Percentiles rank a stretch among this genome's conserved stretches.
Conservation (phyloP, 2,888 invertebrate genomes). For the Xylota segnis region DNA sequence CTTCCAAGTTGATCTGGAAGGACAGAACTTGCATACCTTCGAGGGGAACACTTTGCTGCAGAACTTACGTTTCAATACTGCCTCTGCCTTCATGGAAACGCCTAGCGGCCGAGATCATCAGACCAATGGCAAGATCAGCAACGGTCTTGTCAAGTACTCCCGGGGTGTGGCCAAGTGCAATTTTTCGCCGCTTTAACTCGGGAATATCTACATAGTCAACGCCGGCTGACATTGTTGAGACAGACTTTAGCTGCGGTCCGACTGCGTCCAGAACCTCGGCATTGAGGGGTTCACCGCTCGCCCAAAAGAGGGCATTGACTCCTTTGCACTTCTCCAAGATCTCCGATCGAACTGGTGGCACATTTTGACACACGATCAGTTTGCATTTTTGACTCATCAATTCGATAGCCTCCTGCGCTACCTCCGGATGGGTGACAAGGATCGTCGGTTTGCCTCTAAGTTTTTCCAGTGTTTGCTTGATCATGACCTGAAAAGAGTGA, state of each 20-base stretch:
- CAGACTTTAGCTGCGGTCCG: conserved; percentile 89
- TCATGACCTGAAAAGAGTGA: conserved; percentile 39
- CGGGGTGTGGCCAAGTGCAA: conserved; percentile 93
- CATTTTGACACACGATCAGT: conserved; percentile 79
- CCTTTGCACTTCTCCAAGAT: conserved; percentile 82
- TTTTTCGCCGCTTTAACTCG: conserved; percentile 89
- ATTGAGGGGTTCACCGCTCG: conserved; percentile 80
- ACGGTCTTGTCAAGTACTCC: conserved; percentile 90
- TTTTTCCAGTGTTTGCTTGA: conserved; percentile 33
- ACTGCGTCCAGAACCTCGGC: conserved; percentile 82
- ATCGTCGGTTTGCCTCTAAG: conserved; percentile 85
- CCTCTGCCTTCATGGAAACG: conserved; percentile 91
- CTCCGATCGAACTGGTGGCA: conserved; percentile 81
- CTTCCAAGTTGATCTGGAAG: conserved; percentile 87
- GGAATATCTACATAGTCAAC: conserved; percentile 92
- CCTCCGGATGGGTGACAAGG: conserved; percentile 89
- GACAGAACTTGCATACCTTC: conserved; percentile 30
- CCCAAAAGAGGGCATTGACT: conserved; percentile 83
- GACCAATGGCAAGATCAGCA: conserved; percentile 92
- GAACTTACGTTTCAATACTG: conserved; percentile 86
- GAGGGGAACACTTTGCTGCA: conserved; percentile 83
- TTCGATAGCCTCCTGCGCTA: conserved; percentile 88
- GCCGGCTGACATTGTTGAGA: conserved; percentile 95
- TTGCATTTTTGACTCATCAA: conserved; percentile 86
- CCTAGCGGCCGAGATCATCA: conserved; percentile 91